Evolutionary conservation across 2,797 vertebrate genomes (phyloP), one percentile per base, ranked within the genome.

Genomic region (Malurus leucopterus): DNA sequence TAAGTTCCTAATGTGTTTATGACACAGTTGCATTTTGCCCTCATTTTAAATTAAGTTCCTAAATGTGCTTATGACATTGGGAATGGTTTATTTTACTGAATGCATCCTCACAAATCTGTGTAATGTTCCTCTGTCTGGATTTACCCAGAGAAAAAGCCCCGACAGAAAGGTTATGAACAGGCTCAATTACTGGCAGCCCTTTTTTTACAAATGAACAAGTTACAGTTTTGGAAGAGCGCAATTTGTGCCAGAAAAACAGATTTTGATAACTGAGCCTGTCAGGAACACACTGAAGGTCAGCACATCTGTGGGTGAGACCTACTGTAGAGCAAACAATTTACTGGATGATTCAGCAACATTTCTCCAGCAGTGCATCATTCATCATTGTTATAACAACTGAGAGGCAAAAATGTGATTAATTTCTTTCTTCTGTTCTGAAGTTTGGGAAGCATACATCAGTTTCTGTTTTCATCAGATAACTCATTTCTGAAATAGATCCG

Each of bases 371-470:
- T 47, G 7, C 73, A 77, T 86, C 86, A 93, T 97, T 96, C 93
- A 90, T 97, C 96, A 95, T 76, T 81, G 90, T 96, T 96, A 91
- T 6, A 95, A 89, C 74, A 94, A 91, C 92, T 91, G 89, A 95
- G 68, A 95, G 87, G 57, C 92, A 94, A 92, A 96, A 96, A 92
- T 50, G 49, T 95, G 95, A 96, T 95, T 96, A 95, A 96, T 96
- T 95, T 94, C 76, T 93, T 95, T 96, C 80, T 89, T 68, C 50
- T 84, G 24, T 91, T 96, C 92, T 76, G 70, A 86, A 90, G 93
- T 95, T 96, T 95, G 57, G 76, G 79, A 94, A 89, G 70, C 69
- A 94, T 96, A 58, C 74, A 93, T 96, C 95, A 95, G 36, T 72
- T 93, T 96, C 86, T 86, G 90, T 91, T 54, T 76, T 95, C 84